phyloP scores from a whole-genome alignment of 2,888 invertebrate genomes.

The Monochamus alternatus region DNA sequence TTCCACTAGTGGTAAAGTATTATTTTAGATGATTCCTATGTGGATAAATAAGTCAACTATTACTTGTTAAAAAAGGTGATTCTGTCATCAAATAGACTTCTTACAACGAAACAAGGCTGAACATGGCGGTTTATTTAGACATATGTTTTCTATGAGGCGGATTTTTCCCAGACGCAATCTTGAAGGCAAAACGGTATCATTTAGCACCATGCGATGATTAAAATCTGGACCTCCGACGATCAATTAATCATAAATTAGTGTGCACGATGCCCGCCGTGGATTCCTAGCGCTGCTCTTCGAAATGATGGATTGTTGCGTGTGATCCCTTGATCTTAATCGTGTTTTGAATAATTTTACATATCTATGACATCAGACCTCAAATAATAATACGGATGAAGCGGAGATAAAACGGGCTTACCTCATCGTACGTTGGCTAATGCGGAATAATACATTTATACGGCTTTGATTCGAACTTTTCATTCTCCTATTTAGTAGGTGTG shows the following conservation, averaged over 20 bases:
- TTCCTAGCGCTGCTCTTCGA: conserved; percentile 16
- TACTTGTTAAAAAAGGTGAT: too few species aligned
- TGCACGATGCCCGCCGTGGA: conserved; percentile 6
- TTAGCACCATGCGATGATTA: conserved; percentile 18
- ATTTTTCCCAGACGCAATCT: neutral
- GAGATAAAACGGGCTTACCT: conserved; percentile 21
- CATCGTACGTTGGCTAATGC: conserved; percentile 14
- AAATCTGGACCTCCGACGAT: conserved; percentile 19
- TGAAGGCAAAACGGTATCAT: conserved; percentile 15
- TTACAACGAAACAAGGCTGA: neutral
- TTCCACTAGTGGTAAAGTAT: too few species aligned
- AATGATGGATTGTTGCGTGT: conserved; percentile 23
- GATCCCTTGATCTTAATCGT: conserved; percentile 18
- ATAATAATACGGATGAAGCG: conserved; percentile 17
- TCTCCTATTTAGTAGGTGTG: conserved; percentile 14
- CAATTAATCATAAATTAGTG: conserved; percentile 31
- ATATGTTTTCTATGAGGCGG: neutral
- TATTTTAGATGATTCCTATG: too few species aligned
- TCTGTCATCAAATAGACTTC: too few species aligned
- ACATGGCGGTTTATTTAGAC: neutral
- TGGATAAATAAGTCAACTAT: too few species aligned
- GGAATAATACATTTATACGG: conserved; percentile 8
- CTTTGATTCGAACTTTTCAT: conserved; percentile 8
- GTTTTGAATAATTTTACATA: conserved; percentile 35
- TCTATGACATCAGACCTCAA: conserved; percentile 21